Base-by-base conservation (phyloP, 2,113 vertebrate species). In the Actenoides lindsayi region DNA sequence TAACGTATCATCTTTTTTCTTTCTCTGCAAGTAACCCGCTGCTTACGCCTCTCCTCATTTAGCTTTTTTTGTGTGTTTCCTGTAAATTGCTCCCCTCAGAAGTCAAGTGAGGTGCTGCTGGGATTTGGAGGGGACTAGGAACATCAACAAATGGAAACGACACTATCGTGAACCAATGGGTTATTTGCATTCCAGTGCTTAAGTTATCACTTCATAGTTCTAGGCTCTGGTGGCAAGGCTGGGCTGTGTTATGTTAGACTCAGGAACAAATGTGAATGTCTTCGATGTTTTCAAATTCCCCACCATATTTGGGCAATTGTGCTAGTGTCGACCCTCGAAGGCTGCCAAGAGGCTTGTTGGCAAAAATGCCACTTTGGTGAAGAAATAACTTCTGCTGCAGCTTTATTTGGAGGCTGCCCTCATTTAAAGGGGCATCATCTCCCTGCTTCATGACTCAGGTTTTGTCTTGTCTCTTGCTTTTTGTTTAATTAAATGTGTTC, bases 231-330 rank as follows among this genome's bases (percentile, higher is more conserved):
- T 97, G 97, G 98, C 97, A 98, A 96, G 96, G 83, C 96, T 97
- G 97, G 93, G 70, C 97, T 98, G 97, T 82, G 50, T 97, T 98
- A 96, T 98, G 97, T 98, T 98, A 98, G 97, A 97, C 94, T 96
- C 93, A 92, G 95, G 96, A 98, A 95, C 95, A 95, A 98, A 98
- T 94, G 97, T 94, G 97, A 97, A 97, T 98, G 97, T 98, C 97
- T 96, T 90, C 82, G 73, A 83, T 95, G 96, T 98, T 98, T 98
- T 97, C 95, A 95, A 98, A 98, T 98, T 98, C 98, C 97, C 98
- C 96, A 97, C 98, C 98, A 96, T 98, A 98, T 98, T 98, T 98
- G 98, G 98, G 97, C 91, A 98, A 95, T 98, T 94, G 39, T 92
- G 76, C 96, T 97, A 75, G 77, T 93, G 93, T 93, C 24, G 88